Conservation (phyloP, 2,888 invertebrate genomes). For the Aleiodes leptofemur region DNA sequence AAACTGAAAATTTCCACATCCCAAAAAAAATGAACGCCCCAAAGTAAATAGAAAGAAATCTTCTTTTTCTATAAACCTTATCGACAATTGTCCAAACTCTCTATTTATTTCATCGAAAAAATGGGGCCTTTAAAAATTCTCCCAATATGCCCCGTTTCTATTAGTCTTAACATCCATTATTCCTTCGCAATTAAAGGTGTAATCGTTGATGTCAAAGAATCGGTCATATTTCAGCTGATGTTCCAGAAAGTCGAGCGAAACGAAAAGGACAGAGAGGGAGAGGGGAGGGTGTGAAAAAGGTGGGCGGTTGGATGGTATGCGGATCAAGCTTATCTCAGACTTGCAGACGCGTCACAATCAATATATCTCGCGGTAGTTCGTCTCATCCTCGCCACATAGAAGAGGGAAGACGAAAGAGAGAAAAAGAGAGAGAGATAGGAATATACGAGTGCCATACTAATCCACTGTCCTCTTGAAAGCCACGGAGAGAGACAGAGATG, state of each 20-base stretch:
- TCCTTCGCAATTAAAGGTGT: no score
- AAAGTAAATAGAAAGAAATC: no score
- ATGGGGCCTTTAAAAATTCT: no score
- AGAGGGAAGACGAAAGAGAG: conserved; percentile 41
- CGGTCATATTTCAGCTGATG: conserved; percentile 1
- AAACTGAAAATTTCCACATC: no score
- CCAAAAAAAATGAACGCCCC: no score
- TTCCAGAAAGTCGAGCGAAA: conserved; percentile 2
- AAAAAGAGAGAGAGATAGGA: not conserved
- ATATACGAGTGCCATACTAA: conserved; percentile 43
- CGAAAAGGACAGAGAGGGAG: conserved; percentile 32
- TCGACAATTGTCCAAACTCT: no score
- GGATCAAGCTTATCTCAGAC: conserved; percentile 73
- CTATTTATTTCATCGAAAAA: no score
- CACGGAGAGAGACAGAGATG: conserved; percentile 50
- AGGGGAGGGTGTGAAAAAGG: conserved; percentile 45
- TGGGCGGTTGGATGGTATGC: conserved; percentile 45
- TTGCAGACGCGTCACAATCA: conserved; percentile 75
- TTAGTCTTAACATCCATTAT: no score
- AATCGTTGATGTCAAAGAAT: no score
- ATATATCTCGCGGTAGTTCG: conserved; percentile 73
- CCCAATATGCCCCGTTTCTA: no score
- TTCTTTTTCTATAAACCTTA: no score
- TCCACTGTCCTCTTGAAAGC: conserved; percentile 44
- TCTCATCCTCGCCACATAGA: conserved; percentile 52